Conservation (phyloP, 2,888 invertebrate genomes). For the Pterostichus madidus region DNA sequence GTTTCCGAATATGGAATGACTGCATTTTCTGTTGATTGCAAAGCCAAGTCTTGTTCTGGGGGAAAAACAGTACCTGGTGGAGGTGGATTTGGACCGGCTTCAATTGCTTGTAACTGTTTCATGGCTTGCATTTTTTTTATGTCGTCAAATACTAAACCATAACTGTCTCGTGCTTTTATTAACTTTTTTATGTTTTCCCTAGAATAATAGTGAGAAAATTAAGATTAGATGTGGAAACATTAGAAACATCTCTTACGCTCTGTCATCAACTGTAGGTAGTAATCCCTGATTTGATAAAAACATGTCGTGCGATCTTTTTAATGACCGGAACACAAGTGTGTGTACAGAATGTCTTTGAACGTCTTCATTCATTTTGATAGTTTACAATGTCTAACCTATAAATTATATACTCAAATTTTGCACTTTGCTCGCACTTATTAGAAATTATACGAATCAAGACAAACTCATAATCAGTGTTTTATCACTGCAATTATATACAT, state of each 20-base stretch:
- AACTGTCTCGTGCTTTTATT: constrained; percentile 91
- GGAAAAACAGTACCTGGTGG: constrained; percentile 75
- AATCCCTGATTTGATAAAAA: constrained; percentile 94
- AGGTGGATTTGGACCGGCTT: constrained; percentile 77
- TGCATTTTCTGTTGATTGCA: constrained; percentile 78
- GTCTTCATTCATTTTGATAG: constrained; percentile 83
- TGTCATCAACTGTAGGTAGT: constrained; percentile 90
- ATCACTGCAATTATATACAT: too few relatives aligned
- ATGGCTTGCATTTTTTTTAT: constrained; percentile 84
- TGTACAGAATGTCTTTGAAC: constrained; percentile 98
- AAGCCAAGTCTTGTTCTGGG: constrained; percentile 69
- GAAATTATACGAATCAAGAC: too few relatives aligned
- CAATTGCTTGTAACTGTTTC: constrained; percentile 79
- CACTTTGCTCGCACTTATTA: background rate
- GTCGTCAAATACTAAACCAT: constrained; percentile 89
- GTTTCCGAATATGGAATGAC: constrained; percentile 79
- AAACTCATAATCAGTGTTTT: too few relatives aligned
- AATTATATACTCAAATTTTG: constrained; percentile 14
- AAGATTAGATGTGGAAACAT: constrained; percentile 16
- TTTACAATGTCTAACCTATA: constrained; percentile 73
- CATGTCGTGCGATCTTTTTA: constrained; percentile 98
- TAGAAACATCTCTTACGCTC: constrained; percentile 83
- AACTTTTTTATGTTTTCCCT: constrained; percentile 87
- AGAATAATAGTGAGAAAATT: constrained; percentile 69
- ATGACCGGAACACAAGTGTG: constrained; percentile 96